Evolutionary conservation across 2,797 vertebrate species (phyloP).

Genomic region (Myotis myotis): DNA sequence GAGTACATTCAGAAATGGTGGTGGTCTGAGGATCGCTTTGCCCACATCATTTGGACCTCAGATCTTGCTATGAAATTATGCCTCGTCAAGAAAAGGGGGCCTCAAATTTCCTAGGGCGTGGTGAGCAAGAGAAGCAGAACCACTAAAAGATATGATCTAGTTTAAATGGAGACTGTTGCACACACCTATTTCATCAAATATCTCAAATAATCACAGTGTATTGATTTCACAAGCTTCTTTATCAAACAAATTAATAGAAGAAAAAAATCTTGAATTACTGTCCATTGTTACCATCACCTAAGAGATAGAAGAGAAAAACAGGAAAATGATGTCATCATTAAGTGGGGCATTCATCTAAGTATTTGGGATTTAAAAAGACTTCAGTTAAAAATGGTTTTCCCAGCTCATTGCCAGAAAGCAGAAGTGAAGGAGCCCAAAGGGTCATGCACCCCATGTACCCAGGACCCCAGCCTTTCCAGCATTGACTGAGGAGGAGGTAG

Average conservation of each 20-base stretch:
- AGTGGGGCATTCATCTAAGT: conserved; percentile 61
- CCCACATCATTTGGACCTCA: background rate
- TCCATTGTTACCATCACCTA: conserved; percentile 46
- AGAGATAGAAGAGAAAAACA: background rate
- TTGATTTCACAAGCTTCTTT: conserved; percentile 67
- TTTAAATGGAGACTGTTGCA: background rate
- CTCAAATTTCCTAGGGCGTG: background rate
- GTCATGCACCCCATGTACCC: background rate
- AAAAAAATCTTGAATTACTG: conserved; percentile 67
- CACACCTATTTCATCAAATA: conserved; percentile 43
- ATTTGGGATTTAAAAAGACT: conserved; percentile 33
- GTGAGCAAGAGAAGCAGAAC: background rate
- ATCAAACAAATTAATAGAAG: conserved; percentile 71
- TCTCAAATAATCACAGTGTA: conserved; percentile 43
- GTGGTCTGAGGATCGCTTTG: background rate
- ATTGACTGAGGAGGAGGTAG: background rate
- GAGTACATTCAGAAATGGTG: background rate
- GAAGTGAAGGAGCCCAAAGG: background rate
- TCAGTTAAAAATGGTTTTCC: background rate
- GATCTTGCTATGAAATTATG: conserved; percentile 40
- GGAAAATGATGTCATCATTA: background rate
- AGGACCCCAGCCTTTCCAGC: background rate
- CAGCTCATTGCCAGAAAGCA: background rate
- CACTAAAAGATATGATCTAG: background rate
- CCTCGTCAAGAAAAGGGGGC: background rate